These are phyloP conservation scores for Synanthedon tipuliformis DNA, from an alignment of 2,888 invertebrate species.

Conservation along the genomic window DNA sequence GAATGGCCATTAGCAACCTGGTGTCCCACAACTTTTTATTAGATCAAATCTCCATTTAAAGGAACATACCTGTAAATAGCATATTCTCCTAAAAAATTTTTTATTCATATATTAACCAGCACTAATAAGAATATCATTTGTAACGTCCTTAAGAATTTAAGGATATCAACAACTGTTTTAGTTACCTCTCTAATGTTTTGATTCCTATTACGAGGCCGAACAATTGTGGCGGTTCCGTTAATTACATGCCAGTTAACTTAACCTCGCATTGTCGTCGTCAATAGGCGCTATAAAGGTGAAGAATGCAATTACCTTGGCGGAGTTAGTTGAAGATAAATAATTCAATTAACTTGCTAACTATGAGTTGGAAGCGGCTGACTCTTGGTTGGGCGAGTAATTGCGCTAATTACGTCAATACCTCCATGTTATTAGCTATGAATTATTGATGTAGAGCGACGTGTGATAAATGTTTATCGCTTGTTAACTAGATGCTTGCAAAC, in stretches of 20 bases:
- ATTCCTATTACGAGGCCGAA: background rate
- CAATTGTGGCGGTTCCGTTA: conserved; percentile 48
- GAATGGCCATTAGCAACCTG: too few relatives aligned
- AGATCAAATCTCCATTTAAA: too few relatives aligned
- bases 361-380: background rate
- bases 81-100: too few relatives aligned
- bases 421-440: conserved; percentile 60
- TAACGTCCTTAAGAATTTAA: too few relatives aligned
- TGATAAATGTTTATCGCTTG: conserved; percentile 45
- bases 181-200: too few relatives aligned
- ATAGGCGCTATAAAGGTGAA: conserved; percentile 30
- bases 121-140: too few relatives aligned
- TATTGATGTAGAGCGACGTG: conserved; percentile 50
- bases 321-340: conserved; percentile 52
- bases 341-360: conserved; percentile 29
- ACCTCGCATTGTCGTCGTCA: conserved; percentile 21
- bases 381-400: conserved; percentile 62
- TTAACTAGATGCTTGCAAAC: conserved; percentile 25
- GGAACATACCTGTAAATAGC: too few relatives aligned
- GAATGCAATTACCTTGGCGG: conserved; percentile 35
- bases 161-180: too few relatives aligned
- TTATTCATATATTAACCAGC: too few relatives aligned
- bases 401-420: conserved; percentile 62
- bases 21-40: too few relatives aligned
- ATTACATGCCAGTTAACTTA: conserved; percentile 31